A percentile compares a stretch with the other conserved stretches of the same genome.
These are phyloP conservation scores for Luperina nickerlii DNA, from an alignment of 2,888 invertebrate genomes.

Conservation along the genomic window DNA sequence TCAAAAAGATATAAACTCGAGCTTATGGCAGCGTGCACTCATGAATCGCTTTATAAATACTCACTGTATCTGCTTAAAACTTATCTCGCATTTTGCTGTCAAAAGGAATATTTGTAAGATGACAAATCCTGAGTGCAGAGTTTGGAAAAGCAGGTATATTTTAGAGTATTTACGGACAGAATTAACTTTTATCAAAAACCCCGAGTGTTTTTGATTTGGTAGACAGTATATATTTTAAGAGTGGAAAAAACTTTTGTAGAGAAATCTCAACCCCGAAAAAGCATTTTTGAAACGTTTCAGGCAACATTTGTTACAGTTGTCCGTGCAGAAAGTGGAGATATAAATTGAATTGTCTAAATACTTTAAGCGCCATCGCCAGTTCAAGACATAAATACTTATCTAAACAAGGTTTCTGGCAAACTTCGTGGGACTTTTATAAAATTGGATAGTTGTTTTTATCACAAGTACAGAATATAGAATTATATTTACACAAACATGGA, in stretches of 20 bases:
- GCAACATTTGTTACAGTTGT: conserved; percentile 29
- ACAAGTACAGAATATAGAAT: conserved; percentile 16
- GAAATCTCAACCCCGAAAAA: neutral
- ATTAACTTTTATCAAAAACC: conserved; percentile 7
- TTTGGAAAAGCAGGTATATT: conserved; percentile 25
- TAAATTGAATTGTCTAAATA: conserved; percentile 54
- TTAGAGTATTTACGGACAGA: conserved; percentile 13
- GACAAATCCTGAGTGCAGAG: conserved; percentile 33
- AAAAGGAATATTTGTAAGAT: conserved; percentile 50
- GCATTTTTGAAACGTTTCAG: conserved; percentile 21
- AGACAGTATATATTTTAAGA: neutral
- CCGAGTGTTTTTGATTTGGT: neutral
- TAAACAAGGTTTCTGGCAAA: conserved; percentile 34
- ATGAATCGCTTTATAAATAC: conserved; percentile 49
- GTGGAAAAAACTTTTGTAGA: neutral
- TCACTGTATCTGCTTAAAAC: conserved; percentile 36
- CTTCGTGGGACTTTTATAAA: conserved; percentile 19
- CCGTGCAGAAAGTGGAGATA: conserved; percentile 25
- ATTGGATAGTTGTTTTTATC: conserved; percentile 14
- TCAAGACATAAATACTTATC: conserved; percentile 49
- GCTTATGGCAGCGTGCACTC: conserved; percentile 34
- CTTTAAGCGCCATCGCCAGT: conserved; percentile 34
- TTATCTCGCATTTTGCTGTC: conserved; percentile 39
- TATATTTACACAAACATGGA: conserved; percentile 3
- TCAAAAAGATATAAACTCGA: conserved; percentile 35